These are phyloP conservation scores for Acanthiza pusilla DNA, from an alignment of 2,797 vertebrate genomes.

Conservation along the genomic window DNA sequence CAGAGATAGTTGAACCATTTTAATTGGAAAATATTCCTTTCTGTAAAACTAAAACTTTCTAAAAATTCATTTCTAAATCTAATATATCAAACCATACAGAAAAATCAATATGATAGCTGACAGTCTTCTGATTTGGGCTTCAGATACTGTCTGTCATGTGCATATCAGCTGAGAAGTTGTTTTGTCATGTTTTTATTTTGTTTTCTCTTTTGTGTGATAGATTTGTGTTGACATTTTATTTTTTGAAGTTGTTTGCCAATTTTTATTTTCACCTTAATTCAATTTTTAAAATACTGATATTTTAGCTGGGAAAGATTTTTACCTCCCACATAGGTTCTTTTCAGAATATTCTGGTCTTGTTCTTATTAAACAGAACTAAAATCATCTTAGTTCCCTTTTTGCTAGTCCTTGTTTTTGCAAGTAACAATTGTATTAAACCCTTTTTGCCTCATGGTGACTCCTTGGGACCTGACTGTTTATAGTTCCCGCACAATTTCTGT, in stretches of 20 bases:
- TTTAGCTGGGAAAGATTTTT: not conserved
- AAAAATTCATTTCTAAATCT: not conserved
- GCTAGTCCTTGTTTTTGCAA: not conserved
- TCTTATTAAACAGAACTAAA: not conserved
- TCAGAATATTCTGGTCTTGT: not conserved
- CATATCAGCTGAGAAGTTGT: not conserved
- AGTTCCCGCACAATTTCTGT: not conserved
- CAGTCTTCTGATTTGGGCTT: not conserved
- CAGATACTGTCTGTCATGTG: not conserved
- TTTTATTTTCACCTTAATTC: not conserved
- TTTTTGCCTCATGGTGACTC: not conserved
- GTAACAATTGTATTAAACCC: not conserved
- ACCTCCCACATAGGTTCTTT: not conserved
- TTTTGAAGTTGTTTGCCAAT: not conserved
- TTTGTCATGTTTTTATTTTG: not conserved
- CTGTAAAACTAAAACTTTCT: not conserved
- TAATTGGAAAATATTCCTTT: not conserved
- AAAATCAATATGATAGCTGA: not conserved
- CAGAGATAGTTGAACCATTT: not conserved
- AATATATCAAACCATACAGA: not conserved
- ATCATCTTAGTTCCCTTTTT: not conserved
- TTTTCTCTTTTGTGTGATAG: not conserved
- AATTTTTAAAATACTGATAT: not conserved
- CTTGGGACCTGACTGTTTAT: not conserved
- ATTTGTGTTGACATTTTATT: not conserved